These are phyloP conservation scores for Trididemnum clinides DNA, from an alignment of 23 tunicate genomes.

Conservation along the genomic window DNA sequence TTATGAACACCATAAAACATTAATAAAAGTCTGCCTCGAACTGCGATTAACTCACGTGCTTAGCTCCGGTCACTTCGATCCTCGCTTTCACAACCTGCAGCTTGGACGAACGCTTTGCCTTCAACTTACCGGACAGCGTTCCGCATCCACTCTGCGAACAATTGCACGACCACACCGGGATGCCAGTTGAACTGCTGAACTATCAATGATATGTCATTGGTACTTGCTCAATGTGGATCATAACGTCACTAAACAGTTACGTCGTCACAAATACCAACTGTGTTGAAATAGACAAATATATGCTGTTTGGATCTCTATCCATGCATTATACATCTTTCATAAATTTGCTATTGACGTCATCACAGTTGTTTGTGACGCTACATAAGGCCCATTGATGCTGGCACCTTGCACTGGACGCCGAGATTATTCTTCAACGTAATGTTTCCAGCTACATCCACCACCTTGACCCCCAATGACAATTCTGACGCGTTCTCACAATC, in stretches of 20 bases:
- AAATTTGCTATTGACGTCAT: too few relatives aligned
- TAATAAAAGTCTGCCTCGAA: too few relatives aligned
- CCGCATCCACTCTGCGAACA: constrained; percentile 72
- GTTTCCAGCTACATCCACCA: constrained; percentile 75
- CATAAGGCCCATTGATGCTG: too few relatives aligned
- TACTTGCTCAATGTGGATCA: too few relatives aligned
- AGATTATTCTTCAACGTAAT: constrained; percentile 46
- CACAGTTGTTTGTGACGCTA: too few relatives aligned
- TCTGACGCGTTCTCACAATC: constrained; percentile 64
- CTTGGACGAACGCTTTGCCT: constrained; percentile 46
- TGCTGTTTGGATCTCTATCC: too few relatives aligned
- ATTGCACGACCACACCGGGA: constrained; percentile 59
- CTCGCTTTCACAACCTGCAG: constrained; percentile 42
- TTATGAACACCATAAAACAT: too few relatives aligned
- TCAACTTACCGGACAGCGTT: constrained; percentile 50
- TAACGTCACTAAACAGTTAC: too few relatives aligned
- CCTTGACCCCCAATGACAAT: constrained; percentile 50
- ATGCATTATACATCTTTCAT: too few relatives aligned
- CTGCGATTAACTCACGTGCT: constrained; percentile 17
- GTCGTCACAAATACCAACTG: too few relatives aligned
- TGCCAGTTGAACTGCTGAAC: constrained; percentile 36
- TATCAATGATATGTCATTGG: too few relatives aligned
- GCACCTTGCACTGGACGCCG: constrained; percentile 83
- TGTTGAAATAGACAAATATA: too few relatives aligned
- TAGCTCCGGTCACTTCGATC: constrained; percentile 49